Evolutionary conservation across 2,888 invertebrate genomes (phyloP).

Genomic region (Ectropis crepuscularia): DNA sequence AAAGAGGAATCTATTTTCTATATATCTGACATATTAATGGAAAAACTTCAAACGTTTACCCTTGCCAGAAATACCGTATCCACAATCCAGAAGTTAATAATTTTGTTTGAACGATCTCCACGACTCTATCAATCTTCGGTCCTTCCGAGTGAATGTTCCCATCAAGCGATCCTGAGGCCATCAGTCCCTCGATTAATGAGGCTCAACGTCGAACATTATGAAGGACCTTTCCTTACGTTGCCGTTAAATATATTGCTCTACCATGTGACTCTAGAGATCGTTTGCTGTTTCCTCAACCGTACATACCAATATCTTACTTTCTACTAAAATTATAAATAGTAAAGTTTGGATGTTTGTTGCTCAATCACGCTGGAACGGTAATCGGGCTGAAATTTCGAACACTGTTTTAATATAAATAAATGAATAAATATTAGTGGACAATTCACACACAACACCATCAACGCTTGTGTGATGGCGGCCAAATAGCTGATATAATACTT

Average conservation of each 20-base stretch:
- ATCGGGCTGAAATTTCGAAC: too few relatives aligned
- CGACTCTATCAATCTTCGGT: constrained; percentile 23
- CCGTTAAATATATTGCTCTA: constrained; percentile 16
- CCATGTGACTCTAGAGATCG: constrained; percentile 14
- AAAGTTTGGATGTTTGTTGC: too few relatives aligned
- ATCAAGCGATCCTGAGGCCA: constrained; percentile 25
- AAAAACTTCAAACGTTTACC: not conserved
- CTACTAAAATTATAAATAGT: too few relatives aligned
- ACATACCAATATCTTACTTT: too few relatives aligned
- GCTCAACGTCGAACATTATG: constrained; percentile 21
- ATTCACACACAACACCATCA: too few relatives aligned
- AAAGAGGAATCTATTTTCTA: too few relatives aligned
- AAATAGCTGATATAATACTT: too few relatives aligned
- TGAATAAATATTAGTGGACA: too few relatives aligned
- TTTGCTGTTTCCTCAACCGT: not conserved
- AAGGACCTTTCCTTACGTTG: constrained; percentile 19
- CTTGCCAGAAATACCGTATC: not conserved
- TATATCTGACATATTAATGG: too few relatives aligned
- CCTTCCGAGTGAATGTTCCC: constrained; percentile 23
- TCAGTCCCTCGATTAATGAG: constrained; percentile 29
- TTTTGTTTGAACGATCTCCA: constrained; percentile 6
- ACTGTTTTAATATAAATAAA: too few relatives aligned
- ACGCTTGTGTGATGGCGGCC: too few relatives aligned
- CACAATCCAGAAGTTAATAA: constrained; percentile 8
- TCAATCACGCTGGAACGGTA: too few relatives aligned